Percentiles rank a stretch among this genome's conserved stretches.
Evolutionary conservation across 2,797 vertebrate species (phyloP).

Genomic region (Anguilla megastoma): DNA sequence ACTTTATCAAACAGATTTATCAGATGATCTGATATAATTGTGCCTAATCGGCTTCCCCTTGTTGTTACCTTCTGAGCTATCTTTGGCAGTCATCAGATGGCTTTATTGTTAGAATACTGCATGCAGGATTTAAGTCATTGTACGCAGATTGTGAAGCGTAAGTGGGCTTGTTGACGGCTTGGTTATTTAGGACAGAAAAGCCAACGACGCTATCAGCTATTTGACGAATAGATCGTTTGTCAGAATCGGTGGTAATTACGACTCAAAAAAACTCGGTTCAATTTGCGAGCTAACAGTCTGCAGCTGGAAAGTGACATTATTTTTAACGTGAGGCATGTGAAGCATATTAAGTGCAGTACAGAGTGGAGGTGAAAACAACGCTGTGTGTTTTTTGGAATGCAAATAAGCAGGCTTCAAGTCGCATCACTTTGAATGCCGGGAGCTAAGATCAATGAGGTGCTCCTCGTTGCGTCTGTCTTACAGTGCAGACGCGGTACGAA

Average conservation of each 20-base stretch:
- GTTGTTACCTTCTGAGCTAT: background rate
- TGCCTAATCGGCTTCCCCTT: background rate
- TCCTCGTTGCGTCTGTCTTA: background rate
- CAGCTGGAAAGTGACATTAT: conserved; percentile 12
- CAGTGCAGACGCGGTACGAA: background rate
- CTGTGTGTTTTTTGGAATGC: conserved; percentile 18
- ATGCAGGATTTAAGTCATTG: background rate
- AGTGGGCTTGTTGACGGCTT: background rate
- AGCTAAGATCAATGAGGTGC: background rate
- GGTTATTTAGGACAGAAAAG: background rate
- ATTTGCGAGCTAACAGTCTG: conserved; percentile 12
- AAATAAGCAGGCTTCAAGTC: conserved; percentile 16
- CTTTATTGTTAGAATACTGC: background rate
- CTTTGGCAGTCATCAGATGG: background rate
- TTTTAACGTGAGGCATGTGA: conserved; percentile 14
- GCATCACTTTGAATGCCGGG: conserved; percentile 5
- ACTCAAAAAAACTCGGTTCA: conserved; percentile 33
- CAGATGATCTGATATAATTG: background rate
- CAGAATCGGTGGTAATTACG: background rate
- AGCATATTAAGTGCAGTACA: background rate
- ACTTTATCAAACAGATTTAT: background rate
- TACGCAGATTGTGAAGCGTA: background rate
- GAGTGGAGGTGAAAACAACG: conserved; percentile 15
- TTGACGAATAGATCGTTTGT: background rate
- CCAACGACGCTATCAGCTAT: background rate